phyloP scores from a whole-genome alignment of 2,797 vertebrate genomes.

The Syngnathus rostellatus region DNA sequence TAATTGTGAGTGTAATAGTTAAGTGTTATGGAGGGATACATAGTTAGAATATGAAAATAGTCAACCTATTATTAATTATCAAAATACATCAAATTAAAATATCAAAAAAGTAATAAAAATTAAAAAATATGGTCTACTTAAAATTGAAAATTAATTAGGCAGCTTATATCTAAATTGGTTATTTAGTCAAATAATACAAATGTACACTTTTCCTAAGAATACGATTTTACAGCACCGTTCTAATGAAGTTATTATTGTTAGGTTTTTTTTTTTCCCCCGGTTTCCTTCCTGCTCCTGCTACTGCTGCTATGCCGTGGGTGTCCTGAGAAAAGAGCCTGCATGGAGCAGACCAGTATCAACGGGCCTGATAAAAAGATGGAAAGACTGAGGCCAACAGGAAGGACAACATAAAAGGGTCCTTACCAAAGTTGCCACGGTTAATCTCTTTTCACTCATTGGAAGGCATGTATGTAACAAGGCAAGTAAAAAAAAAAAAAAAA shows the following conservation, averaged over 20 bases:
- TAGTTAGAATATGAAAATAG: too few relatives aligned
- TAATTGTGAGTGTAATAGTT: neutral
- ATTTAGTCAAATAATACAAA: neutral
- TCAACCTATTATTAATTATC: too few relatives aligned
- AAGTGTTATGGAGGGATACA: too few relatives aligned
- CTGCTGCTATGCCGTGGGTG: too few relatives aligned
- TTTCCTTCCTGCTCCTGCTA: too few relatives aligned
- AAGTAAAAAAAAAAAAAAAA: neutral
- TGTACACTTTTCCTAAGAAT: neutral
- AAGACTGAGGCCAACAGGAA: slow-evolving; percentile 76
- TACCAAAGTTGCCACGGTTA: slow-evolving; percentile 49
- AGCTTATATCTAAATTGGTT: too few relatives aligned
- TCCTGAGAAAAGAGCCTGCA: slow-evolving; percentile 58
- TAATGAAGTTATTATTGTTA: too few relatives aligned
- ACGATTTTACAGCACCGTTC: neutral
- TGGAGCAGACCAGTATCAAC: slow-evolving; percentile 67
- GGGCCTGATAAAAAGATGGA: slow-evolving; percentile 73
- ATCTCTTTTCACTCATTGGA: slow-evolving; percentile 42
- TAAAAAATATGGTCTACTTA: too few relatives aligned
- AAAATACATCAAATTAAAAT: too few relatives aligned
- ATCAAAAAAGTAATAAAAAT: too few relatives aligned
- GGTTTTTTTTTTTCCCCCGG: too few relatives aligned
- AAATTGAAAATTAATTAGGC: too few relatives aligned
- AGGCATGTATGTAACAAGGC: neutral
- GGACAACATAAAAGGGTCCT: slow-evolving; percentile 59